Conservation (phyloP, 1,140 invertebrate species). For the Drosophila rufa region DNA sequence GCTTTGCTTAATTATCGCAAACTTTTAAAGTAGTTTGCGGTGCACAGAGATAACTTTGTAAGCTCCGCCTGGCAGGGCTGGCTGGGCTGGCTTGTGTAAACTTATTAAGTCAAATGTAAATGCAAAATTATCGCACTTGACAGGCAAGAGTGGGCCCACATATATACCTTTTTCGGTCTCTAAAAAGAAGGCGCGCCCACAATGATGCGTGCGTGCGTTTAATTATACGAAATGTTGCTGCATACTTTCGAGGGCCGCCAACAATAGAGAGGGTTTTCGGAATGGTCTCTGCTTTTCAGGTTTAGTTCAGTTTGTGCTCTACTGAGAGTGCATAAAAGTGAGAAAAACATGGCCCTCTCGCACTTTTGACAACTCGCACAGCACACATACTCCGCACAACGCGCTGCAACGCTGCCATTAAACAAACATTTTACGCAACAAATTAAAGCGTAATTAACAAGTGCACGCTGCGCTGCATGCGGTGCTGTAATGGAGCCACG, state of each 20-base stretch:
- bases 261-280: conserved; percentile 27
- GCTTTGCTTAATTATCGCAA: conserved; percentile 79
- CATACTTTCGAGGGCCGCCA: conserved; percentile 64
- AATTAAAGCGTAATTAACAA: conserved; percentile 84
- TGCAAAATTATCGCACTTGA: conserved; percentile 80
- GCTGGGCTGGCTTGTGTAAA: conserved; percentile 57
- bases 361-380: conserved; percentile 48
- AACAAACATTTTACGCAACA: conserved; percentile 83
- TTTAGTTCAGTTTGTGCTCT: conserved; percentile 21
- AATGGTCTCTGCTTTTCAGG: background rate
- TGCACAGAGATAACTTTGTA: conserved; percentile 68
- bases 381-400: conserved; percentile 16
- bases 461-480: conserved; percentile 70
- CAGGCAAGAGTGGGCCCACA: conserved; percentile 41
- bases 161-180: background rate
- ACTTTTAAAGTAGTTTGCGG: conserved; percentile 81
- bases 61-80: conserved; percentile 32
- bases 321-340: conserved; percentile 65
- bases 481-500: conserved; percentile 44
- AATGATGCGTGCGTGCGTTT: conserved; percentile 69
- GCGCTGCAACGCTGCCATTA: conserved; percentile 72
- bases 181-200: conserved; percentile 14
- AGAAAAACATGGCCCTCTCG: conserved; percentile 71
- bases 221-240: conserved; percentile 76
- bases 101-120: conserved; percentile 83